Base-by-base conservation (phyloP, 1,140 invertebrate species). In the Lepidurus couesii region DNA sequence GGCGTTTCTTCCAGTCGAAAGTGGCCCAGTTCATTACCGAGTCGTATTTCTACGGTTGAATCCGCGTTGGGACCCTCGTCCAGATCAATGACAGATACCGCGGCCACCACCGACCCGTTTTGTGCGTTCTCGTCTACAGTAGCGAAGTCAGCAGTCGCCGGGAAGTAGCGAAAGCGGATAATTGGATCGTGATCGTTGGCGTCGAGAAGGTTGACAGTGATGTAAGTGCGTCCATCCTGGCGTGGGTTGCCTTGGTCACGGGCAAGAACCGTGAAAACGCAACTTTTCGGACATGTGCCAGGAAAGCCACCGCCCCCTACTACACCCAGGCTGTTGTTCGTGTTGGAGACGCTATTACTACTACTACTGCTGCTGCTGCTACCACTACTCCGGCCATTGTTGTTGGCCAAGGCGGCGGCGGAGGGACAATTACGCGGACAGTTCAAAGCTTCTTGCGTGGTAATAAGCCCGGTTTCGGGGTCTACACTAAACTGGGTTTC, bases 151-250 rank as follows among this genome's bases (percentile, higher is more conserved):
- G 92, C 92, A 0, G 91, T 92, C 0, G 91, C 86, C 8, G 94
- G 93, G 83, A 95, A 93, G 84, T 96, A 96, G 9, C 90, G 90
- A 83, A 98, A 97, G 79, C 90, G 91, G 75, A 98, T 97, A 42
- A 92, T 89, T 5, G 96, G 97, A 86, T 95, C 94, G 84, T 98
- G 95, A 87, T 98, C 95, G 85, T 98, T 98, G 1, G 94, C 92
- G 84, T 98, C 96, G 44, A 97, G 87, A 16, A 98, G 86, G 85
- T 95, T 97, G 0, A 98, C 94, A 5, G 94, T 97, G 0, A 98
- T 93, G 86, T 98, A 98, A 26, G 96, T 95, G 65, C 96, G 87
- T 6, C 95, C 95, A 83, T 95, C 93, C 84, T 97, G 94, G 44
- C 93, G 86, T 0, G 95, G 95, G 8, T 91, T 90, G 1, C 96